A percentile compares a stretch with the other conserved stretches of the same genome.
Evolutionary conservation across 2,888 invertebrate genomes (phyloP).

Genomic region (Protula sp.): DNA sequence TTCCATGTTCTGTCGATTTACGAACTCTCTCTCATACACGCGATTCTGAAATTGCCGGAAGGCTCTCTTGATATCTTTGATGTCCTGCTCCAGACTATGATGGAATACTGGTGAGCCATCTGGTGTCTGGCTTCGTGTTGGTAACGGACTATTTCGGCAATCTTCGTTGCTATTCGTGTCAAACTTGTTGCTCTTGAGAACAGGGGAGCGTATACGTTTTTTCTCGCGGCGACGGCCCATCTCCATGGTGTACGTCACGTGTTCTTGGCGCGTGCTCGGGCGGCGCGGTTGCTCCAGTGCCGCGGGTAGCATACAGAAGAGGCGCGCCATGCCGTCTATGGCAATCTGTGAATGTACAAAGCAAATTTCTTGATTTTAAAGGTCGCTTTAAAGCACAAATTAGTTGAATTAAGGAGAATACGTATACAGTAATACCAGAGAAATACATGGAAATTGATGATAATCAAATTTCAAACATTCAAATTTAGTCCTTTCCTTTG

Average conservation of each 20-base stretch:
- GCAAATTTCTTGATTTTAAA: too few relatives aligned
- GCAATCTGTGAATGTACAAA: slow-evolving; percentile 11
- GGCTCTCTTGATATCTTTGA: slow-evolving; percentile 39
- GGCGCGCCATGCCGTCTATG: slow-evolving; percentile 14
- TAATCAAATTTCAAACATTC: too few relatives aligned
- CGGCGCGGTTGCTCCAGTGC: slow-evolving; percentile 8
- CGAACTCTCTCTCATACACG: slow-evolving; percentile 34
- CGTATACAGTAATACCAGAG: too few relatives aligned
- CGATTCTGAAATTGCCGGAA: slow-evolving; percentile 35
- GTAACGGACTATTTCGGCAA: slow-evolving; percentile 12
- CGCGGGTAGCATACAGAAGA: slow-evolving; percentile 17
- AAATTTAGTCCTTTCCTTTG: too few relatives aligned
- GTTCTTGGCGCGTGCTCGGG: slow-evolving; percentile 10
- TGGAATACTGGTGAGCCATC: background rate
- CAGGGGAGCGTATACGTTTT: slow-evolving; percentile 20
- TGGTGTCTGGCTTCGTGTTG: slow-evolving; percentile 6
- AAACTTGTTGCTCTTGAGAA: slow-evolving; percentile 24
- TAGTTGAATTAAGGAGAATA: too few relatives aligned
- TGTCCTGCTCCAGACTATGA: slow-evolving; percentile 34
- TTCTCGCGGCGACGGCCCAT: slow-evolving; percentile 8
- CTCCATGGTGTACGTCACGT: slow-evolving; percentile 23
- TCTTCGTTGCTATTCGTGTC: slow-evolving; percentile 10
- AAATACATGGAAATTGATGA: too few relatives aligned
- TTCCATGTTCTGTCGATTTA: slow-evolving; percentile 40
- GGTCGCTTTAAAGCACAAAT: too few relatives aligned